Percentiles rank a stretch among this genome's conserved stretches.
phyloP scores from a whole-genome alignment of 1,140 invertebrate species.

The Leptinotarsa texana region DNA sequence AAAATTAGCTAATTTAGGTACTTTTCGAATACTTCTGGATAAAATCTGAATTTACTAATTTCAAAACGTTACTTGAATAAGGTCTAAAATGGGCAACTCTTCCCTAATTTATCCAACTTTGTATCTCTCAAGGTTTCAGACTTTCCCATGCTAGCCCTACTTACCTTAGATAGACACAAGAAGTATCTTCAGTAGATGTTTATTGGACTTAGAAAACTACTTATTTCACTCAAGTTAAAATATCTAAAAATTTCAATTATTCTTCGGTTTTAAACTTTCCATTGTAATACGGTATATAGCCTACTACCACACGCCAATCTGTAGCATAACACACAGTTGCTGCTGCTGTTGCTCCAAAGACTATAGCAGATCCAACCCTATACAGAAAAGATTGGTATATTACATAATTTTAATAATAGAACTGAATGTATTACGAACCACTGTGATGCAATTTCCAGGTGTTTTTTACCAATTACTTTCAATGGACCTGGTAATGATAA shows the following conservation, averaged over 20 bases:
- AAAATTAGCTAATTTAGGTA: no score
- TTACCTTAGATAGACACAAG: no score
- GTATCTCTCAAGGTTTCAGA: no score
- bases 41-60: no score
- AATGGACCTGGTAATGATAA: constrained; percentile 31
- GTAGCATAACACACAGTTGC: constrained; percentile 69
- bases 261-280: constrained; percentile 68
- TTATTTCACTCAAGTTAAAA: no score
- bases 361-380: constrained; percentile 63
- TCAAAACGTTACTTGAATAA: no score
- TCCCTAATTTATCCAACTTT: no score
- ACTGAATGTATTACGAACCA: constrained; percentile 38
- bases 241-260: neutral
- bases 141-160: no score
- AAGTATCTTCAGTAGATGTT: no score
- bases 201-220: no score
- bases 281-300: constrained; percentile 74
- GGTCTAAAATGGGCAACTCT: no score
- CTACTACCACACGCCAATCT: constrained; percentile 74
- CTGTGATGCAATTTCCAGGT: constrained; percentile 43
- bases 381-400: constrained; percentile 39
- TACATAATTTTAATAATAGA: constrained; percentile 14
- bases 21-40: no score
- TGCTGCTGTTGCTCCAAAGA: constrained; percentile 66
- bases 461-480: constrained; percentile 46